Evolutionary conservation across 2,888 invertebrate species (phyloP).

Genomic region (Aphrophora alni): DNA sequence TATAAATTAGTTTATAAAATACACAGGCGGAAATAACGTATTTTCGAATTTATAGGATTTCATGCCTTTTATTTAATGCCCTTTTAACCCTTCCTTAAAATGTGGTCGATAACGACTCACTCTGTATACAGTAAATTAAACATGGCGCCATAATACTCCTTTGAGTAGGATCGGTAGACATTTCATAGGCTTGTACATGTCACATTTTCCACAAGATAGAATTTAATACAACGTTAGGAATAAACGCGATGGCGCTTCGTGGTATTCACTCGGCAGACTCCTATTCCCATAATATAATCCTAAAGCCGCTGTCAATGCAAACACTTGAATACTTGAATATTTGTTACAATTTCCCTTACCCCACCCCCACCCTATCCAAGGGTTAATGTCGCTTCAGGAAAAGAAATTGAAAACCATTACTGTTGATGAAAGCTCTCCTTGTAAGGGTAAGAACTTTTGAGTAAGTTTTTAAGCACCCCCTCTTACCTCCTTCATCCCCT

Average conservation of each 20-base stretch:
- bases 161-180: no score
- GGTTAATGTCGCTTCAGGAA: background rate
- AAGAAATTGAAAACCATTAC: constrained; percentile 9
- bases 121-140: no score
- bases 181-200: no score
- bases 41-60: no score
- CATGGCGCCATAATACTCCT: no score
- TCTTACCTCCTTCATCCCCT: background rate
- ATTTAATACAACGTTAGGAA: background rate
- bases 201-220: no score
- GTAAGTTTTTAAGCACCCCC: background rate
- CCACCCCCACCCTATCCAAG: background rate
- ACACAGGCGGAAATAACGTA: no score
- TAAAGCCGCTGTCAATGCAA: background rate
- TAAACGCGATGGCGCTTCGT: background rate
- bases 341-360: background rate
- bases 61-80: no score
- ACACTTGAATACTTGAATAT: background rate
- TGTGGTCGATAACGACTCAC: no score
- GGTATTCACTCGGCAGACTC: background rate
- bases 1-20: no score
- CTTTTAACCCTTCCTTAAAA: no score
- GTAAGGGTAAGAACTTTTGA: background rate
- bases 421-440: constrained; percentile 3
- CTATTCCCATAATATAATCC: no score